These are phyloP conservation scores for Mellivora capensis DNA, from an alignment of 2,113 vertebrate species.

Conservation along the genomic window DNA sequence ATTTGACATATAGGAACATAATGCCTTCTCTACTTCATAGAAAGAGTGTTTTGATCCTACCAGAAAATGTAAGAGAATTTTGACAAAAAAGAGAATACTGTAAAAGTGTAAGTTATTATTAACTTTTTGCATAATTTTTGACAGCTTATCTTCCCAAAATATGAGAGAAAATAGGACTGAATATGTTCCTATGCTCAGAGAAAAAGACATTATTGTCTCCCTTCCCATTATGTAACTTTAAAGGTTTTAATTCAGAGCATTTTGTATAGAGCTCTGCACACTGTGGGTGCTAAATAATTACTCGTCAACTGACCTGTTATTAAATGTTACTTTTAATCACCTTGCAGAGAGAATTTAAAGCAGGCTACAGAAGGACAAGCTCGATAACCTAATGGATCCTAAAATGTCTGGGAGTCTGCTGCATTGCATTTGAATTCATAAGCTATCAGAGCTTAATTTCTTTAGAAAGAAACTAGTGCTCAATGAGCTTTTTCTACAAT, in stretches of 20 bases:
- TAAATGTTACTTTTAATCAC: conserved; percentile 73
- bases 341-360: conserved; percentile 50
- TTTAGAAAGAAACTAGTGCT: conserved; percentile 34
- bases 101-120: neutral
- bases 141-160: neutral
- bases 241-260: conserved; percentile 49
- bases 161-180: neutral
- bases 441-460: conserved; percentile 47
- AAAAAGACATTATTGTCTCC: conserved; percentile 13
- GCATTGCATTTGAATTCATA: conserved; percentile 39
- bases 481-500: conserved; percentile 19
- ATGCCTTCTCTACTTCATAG: neutral
- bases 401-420: conserved; percentile 33
- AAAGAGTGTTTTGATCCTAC: neutral
- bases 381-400: conserved; percentile 58
- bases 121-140: conserved; percentile 1
- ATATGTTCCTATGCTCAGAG: neutral
- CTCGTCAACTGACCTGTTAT: conserved; percentile 68
- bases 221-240: conserved; percentile 17
- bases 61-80: neutral
- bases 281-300: conserved; percentile 63
- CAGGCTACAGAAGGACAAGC: conserved; percentile 34
- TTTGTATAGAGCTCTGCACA: conserved; percentile 17
- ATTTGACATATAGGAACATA: neutral
- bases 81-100: neutral